Conservation (phyloP, 2,797 vertebrate genomes). For the Parambassis ranga region DNA sequence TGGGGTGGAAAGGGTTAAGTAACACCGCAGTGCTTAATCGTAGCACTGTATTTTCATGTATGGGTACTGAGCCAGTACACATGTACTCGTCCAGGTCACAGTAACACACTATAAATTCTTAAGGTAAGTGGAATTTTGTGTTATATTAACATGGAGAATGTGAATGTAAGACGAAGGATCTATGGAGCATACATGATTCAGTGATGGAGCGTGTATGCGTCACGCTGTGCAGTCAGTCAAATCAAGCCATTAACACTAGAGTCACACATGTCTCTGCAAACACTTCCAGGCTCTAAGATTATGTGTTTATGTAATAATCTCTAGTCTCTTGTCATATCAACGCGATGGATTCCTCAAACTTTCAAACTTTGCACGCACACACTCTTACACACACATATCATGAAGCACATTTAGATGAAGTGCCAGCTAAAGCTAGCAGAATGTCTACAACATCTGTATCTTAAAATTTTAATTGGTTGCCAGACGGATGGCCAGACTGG, state of each 20-base stretch:
- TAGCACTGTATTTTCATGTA: constrained; percentile 10
- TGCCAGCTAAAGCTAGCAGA: constrained; percentile 51
- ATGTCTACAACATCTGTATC: constrained; percentile 68
- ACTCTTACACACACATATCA: constrained; percentile 16
- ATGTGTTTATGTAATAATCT: constrained; percentile 24
- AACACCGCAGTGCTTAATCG: constrained; percentile 30
- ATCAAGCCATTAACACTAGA: neutral
- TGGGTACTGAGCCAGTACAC: constrained; percentile 6
- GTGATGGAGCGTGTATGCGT: neutral
- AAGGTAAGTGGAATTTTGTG: neutral
- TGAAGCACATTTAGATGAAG: constrained; percentile 46
- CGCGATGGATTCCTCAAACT: constrained; percentile 19
- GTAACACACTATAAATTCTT: neutral
- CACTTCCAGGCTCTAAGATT: no score
- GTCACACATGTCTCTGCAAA: no score
- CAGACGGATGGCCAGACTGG: constrained; percentile 66
- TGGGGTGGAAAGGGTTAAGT: no score
- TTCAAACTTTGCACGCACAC: constrained; percentile 8
- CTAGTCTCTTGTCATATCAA: constrained; percentile 30
- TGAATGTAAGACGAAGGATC: neutral
- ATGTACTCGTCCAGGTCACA: neutral
- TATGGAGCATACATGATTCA: neutral
- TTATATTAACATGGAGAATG: neutral
- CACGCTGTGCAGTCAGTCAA: neutral
- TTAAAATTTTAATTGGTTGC: constrained; percentile 75